phyloP scores from a whole-genome alignment of 2,113 vertebrate genomes.

The Corydoras maculifer region DNA sequence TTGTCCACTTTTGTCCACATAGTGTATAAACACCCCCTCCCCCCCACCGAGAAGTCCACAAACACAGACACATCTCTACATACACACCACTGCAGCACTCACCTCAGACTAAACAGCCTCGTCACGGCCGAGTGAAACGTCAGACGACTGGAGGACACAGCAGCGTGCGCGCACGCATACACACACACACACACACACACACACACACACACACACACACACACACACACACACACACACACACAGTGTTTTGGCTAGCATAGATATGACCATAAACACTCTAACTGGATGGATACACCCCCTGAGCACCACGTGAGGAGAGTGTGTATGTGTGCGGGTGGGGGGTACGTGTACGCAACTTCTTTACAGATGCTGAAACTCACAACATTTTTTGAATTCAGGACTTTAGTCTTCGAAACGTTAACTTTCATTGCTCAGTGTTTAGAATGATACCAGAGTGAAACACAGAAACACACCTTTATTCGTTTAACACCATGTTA shows the following conservation, averaged over 20 bases:
- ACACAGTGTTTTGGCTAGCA: slow-evolving; percentile 28
- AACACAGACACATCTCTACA: slow-evolving; percentile 17
- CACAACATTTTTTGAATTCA: too few species aligned
- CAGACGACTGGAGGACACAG: slow-evolving; percentile 22
- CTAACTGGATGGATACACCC: too few species aligned
- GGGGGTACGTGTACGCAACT: too few species aligned
- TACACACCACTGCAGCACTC: slow-evolving; percentile 6
- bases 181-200: neutral
- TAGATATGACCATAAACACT: slow-evolving; percentile 9
- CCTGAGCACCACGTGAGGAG: neutral
- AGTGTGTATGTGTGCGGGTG: neutral
- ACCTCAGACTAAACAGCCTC: slow-evolving; percentile 42
- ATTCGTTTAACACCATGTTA: too few species aligned
- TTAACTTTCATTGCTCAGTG: too few species aligned
- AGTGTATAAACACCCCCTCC: neutral
- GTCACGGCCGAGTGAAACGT: slow-evolving; percentile 3
- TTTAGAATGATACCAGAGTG: too few species aligned
- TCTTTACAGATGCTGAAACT: too few species aligned
- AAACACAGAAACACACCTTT: too few species aligned
- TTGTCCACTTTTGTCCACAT: too few species aligned
- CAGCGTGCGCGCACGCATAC: neutral
- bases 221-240: neutral
- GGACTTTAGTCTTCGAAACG: too few species aligned
- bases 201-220: neutral
- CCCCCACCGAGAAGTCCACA: neutral